Base-by-base conservation (phyloP, 2,888 invertebrate species). In the Sesia apiformis region DNA sequence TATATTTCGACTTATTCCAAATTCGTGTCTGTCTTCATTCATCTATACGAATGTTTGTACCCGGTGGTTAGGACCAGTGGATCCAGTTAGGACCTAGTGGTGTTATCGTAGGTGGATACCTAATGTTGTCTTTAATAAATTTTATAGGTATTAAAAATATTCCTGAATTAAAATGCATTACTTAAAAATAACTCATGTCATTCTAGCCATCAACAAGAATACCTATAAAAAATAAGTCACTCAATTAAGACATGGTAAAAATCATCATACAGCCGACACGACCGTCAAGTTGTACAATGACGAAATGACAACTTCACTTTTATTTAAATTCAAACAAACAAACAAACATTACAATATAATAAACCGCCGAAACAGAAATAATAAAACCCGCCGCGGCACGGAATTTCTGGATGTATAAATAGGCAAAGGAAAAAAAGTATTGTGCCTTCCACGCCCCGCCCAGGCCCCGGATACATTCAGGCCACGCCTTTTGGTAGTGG, bases 321-420 rank as follows among this genome's bases (percentile, higher is more conserved):
- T 77, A 80, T 80, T 79, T 77, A 80, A 79, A 81, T 79, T 66
- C 72, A 68, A 53, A 76, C 78, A 75, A 76, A 80, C 81, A 78
- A 76, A 73, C 75, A 74, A 63, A 77, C 78, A 78, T 76, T 79
- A 84, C 84, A 84, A 78, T 85, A 83, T 84, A 84, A 84, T 84
- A 85, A 82, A 81, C 70, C 64, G 64, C 63, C 59, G 57, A 67
- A 67, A 68, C 62, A 69, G 69, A 78, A 72, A 76, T 73, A 76
- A 82, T 74, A 78, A 77, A 77, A 78, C 68, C 65, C 69, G 53
- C 52, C 52, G 39, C 55, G 58, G 57, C 52, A 40, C n/a, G 60
- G 69, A 68, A 67, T 66, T 66, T 63, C 61, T 51, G 65, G 64
- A 66, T 67, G 75, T 74, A 74, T 76, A 76, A 74, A 79, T 78